Evolutionary conservation across 2,113 vertebrate species (phyloP).

Genomic region (Corvus cornix): DNA sequence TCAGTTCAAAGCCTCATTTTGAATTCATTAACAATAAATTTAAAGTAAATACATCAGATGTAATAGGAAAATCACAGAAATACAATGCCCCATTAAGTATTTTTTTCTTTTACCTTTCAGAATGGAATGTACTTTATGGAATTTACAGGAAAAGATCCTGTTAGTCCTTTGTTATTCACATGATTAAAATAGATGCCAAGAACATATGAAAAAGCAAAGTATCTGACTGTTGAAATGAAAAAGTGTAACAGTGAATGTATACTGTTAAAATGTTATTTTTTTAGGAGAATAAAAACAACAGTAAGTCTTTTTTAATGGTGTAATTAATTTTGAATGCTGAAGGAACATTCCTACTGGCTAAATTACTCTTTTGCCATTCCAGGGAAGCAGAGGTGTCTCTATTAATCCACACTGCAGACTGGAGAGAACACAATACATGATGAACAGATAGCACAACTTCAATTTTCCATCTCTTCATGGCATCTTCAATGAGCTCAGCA

Average conservation of each 20-base stretch:
- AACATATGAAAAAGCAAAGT: background rate
- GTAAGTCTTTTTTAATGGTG: background rate
- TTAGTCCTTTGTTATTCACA: background rate
- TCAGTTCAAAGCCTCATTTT: background rate
- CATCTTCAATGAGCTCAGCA: background rate
- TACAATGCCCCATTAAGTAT: background rate
- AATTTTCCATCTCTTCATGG: constrained; percentile 2
- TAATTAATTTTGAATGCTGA: background rate
- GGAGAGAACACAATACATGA: background rate
- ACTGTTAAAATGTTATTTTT: background rate
- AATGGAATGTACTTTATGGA: background rate
- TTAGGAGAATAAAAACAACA: background rate
- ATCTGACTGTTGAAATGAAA: background rate
- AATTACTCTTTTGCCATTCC: constrained; percentile 9
- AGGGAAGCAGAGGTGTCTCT: background rate
- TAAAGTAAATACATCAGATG: background rate
- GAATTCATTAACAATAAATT: background rate
- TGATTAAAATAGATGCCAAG: constrained; percentile 31
- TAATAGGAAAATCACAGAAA: background rate
- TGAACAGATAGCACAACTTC: background rate
- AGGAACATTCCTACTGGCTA: background rate
- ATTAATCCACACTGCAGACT: background rate
- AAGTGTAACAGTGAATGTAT: background rate
- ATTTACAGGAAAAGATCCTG: background rate
- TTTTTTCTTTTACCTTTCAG: background rate